Conservation (phyloP, 2,888 invertebrate species). For the Amiota minor region DNA sequence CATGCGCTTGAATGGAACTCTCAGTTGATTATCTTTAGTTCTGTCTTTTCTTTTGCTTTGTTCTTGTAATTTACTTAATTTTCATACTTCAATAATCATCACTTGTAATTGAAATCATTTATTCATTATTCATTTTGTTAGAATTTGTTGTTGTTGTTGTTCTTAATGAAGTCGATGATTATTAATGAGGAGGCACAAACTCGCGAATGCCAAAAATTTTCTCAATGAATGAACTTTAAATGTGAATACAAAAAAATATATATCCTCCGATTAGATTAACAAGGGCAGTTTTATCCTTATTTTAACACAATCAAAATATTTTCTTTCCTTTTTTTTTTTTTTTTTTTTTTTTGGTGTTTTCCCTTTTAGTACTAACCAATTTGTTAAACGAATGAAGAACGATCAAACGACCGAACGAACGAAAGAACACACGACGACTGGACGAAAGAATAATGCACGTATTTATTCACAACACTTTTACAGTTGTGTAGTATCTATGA, state of each 20-base stretch:
- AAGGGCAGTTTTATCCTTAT: not conserved
- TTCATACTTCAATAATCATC: slow-evolving; percentile 17
- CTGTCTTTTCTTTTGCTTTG: too few species aligned
- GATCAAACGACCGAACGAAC: too few species aligned
- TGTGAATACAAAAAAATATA: too few species aligned
- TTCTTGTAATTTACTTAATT: too few species aligned
- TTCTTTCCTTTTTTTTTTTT: not conserved
- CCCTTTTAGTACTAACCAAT: not conserved
- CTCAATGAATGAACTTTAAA: slow-evolving; percentile 17
- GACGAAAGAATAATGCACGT: too few species aligned
- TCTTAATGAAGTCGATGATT: not conserved
- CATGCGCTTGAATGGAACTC: too few species aligned
- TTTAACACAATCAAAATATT: slow-evolving; percentile 7
- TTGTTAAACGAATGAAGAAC: not conserved
- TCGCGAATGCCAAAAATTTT: slow-evolving; percentile 21
- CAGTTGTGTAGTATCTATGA: too few species aligned
- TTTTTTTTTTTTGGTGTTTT: slow-evolving; percentile 2
- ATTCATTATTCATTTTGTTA: slow-evolving; percentile 15
- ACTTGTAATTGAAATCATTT: slow-evolving; percentile 23
- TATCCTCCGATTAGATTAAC: not conserved
- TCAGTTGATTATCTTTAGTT: too few species aligned
- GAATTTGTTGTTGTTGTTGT: not conserved
- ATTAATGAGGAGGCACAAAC: not conserved
- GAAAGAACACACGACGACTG: too few species aligned
- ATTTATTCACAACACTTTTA: too few species aligned